These are phyloP conservation scores for Himalopsyche japonica DNA, from an alignment of 2,888 invertebrate genomes.

Conservation along the genomic window DNA sequence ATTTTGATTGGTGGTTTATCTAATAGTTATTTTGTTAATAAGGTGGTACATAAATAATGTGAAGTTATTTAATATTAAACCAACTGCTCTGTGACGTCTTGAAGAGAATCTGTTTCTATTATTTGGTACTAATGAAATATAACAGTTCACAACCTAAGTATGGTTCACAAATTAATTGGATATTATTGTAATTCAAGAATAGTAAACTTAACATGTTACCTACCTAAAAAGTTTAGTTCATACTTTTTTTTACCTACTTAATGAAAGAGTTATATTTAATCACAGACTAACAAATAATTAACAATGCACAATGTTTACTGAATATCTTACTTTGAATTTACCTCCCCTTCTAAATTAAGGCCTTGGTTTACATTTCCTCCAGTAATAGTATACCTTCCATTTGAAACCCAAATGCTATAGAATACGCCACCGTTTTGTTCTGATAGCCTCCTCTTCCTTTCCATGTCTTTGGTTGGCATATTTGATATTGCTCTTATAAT, in stretches of 20 bases:
- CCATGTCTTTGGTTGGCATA: slow-evolving; percentile 54
- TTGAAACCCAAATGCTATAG: slow-evolving; percentile 47
- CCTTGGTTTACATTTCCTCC: slow-evolving; percentile 14
- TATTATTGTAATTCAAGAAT: neutral
- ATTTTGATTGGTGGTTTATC: neutral
- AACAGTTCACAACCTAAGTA: neutral
- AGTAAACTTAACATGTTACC: neutral
- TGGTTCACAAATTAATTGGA: neutral
- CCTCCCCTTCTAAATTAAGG: slow-evolving; percentile 4
- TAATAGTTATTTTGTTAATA: neutral
- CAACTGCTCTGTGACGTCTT: neutral
- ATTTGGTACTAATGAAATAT: neutral
- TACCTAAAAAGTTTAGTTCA: neutral
- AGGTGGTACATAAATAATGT: neutral
- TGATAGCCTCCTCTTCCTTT: slow-evolving; percentile 54
- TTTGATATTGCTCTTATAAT: slow-evolving; percentile 54
- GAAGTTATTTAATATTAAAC: neutral
- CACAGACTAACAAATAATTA: neutral
- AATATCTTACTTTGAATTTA: neutral
- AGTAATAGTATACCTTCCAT: slow-evolving; percentile 23
- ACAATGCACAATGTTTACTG: neutral
- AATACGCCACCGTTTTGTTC: slow-evolving; percentile 58
- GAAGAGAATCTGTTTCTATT: neutral
- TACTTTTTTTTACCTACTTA: neutral
- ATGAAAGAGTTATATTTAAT: neutral